Evolutionary conservation across 2,888 invertebrate species (phyloP), one percentile per base, ranked within the genome.

Genomic region (Synanthedon vespiformis): DNA sequence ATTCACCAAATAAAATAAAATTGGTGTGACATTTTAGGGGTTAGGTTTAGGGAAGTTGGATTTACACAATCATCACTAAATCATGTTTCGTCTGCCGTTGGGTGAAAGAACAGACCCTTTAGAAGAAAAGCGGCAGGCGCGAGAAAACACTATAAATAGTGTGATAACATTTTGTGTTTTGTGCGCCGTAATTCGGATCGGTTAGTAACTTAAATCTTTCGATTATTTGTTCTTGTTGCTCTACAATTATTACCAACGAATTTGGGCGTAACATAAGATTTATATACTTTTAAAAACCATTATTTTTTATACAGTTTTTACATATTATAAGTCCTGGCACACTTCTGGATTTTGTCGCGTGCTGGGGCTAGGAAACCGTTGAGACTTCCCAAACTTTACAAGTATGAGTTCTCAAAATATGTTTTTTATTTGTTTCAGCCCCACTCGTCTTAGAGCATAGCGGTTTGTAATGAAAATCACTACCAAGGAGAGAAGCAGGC

Each of bases 21-120:
- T 22, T 5, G 5, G 22, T 22, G 22, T 22, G 22, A 5, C 1
- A 22, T 4, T 22, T 22, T 22, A 8, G 27, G 27, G 27, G 27
- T 34, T 34, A 34, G 10, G 10, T 34, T 34, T 10, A 34, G 34
- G 10, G 34, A 34, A 34, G 34, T 34, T 34, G 34, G 10, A 34
- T 34, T 34, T 10, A 34, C 8, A 34, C 34, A 34, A 34, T 34
- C 27, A 34, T 10, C 2, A 34, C 8, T 34, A 34, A 48, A 18
- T n/a, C 6, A 88, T 88, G 88, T 88, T 87, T 63, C 85, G 88
- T 18, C 64, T 88, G 67, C 87, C 87, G 0, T 75, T 75, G 50
- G 86, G 81, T 48, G 88, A 88, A 62, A 73, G 83, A 60, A 75
- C 82, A 44, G 88, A 88, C 58, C 87, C 87, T 1, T 69, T 79